phyloP scores from a whole-genome alignment of 1,140 invertebrate species.

The Adelges cooleyi region DNA sequence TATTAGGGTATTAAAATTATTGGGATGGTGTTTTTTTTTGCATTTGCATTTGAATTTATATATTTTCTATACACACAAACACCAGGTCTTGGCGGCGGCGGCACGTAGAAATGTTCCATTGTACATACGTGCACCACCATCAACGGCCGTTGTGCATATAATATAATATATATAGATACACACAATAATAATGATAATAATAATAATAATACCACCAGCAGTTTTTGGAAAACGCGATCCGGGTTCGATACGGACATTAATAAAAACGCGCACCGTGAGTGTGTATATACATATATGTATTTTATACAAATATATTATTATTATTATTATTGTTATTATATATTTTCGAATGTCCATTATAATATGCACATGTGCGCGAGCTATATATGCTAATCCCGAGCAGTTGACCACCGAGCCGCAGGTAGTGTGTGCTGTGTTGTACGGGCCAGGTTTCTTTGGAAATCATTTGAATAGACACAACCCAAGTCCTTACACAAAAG shows the following conservation, averaged over 20 bases:
- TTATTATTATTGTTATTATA: constrained; percentile 3
- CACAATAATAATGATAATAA: constrained; percentile 7
- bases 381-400: constrained; percentile 21
- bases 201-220: constrained; percentile 20
- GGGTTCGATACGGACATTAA: constrained; percentile 16
- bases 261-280: too few species aligned
- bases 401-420: constrained; percentile 16
- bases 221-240: constrained; percentile 24
- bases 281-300: too few species aligned
- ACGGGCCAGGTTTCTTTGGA: constrained; percentile 12
- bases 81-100: constrained; percentile 3
- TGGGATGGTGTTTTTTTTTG: not conserved
- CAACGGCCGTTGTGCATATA: too few species aligned
- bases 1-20: constrained; percentile 15
- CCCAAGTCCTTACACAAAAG: not conserved
- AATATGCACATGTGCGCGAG: constrained; percentile 17
- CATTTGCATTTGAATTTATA: constrained; percentile 9
- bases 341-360: not conserved
- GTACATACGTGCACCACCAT: too few species aligned
- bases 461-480: constrained; percentile 12
- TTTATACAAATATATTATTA: too few species aligned
- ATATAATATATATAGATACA: too few species aligned
- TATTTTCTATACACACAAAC: constrained; percentile 19
- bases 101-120: too few species aligned
- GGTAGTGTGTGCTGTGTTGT: not conserved